Conservation (phyloP, 2,113 vertebrate species). For the Calyptomena viridis region DNA sequence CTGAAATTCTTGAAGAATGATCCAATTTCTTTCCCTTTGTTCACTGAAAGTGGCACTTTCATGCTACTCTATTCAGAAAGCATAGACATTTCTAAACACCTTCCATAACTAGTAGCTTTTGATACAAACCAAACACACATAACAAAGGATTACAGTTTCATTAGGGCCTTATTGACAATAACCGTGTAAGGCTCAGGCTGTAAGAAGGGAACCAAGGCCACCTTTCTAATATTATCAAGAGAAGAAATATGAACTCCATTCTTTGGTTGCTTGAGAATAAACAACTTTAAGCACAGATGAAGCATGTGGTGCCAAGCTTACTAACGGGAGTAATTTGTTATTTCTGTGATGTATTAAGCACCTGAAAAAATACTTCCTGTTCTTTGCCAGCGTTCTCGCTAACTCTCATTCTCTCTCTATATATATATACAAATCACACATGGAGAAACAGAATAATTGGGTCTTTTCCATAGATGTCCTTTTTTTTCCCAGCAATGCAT, state of each 20-base stretch:
- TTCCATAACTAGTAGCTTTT: background rate
- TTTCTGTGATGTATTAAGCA: background rate
- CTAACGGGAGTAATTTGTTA: background rate
- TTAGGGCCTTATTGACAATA: background rate
- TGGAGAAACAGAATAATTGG: background rate
- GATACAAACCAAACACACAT: background rate
- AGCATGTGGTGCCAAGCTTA: background rate
- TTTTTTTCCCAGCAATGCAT: background rate
- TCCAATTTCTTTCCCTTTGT: background rate
- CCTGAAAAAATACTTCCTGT: conserved; percentile 18
- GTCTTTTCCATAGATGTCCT: background rate
- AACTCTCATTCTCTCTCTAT: too few species aligned
- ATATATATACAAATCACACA: background rate
- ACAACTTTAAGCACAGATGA: background rate
- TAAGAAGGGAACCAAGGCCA: background rate
- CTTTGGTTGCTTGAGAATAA: background rate
- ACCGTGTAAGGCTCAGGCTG: background rate
- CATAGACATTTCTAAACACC: background rate
- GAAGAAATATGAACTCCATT: background rate
- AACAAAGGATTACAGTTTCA: background rate
- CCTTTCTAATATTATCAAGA: background rate
- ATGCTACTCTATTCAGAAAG: background rate
- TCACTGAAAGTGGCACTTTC: background rate
- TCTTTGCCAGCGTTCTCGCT: background rate
- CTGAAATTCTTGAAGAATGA: background rate